Base-by-base conservation (phyloP, 92 coral and sea anemone species). In the Heliopora coerulea region DNA sequence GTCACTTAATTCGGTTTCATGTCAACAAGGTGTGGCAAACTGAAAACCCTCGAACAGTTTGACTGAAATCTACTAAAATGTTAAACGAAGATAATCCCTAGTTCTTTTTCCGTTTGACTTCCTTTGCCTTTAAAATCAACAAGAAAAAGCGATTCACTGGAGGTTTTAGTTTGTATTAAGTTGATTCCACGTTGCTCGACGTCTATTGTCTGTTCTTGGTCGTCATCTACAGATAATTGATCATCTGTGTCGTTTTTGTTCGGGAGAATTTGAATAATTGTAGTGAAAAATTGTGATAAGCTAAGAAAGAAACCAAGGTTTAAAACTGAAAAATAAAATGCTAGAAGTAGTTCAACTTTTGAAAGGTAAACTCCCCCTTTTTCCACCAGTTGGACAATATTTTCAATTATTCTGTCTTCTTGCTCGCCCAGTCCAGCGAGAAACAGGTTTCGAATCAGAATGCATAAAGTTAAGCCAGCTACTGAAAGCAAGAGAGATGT, bases 301-400 rank as follows among this genome's bases (percentile, higher is more conserved):
- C 39, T 67, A 5, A 67, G 29, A 35, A 67, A 48, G 59, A 67
- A 44, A 26, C 74, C 44, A 67, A 23, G 24, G 42, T 11, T 11
- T 28, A 48, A 25, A 27, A 29, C 20, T 20, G 74, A 67, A 23
- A 44, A 67, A 44, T 67, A 49, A 24, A 67, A 26, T 18, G 54
- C 74, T 13, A 27, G 21, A 13, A 67, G 30, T 15, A 25, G 33
- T 44, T 67, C 37, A 10, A 67, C 42, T 25, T 29, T 26, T 29
- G 7, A 67, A 56, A 46, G 59, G 26, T 23, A 25, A 0, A 65
- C 54, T 2, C 13, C 33, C n/a, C 48, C 27, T 21, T 12, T 27
- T 25, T 25, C 24, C 11, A 44, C 31, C 12, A 21, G 14, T 46
- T 48, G 57, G 19, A 48, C 32, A 44, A 67, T 44, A 23, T 67